These are phyloP conservation scores for Caenorhabditis sinica DNA, from an alignment of 2,888 invertebrate species.

Conservation along the genomic window DNA sequence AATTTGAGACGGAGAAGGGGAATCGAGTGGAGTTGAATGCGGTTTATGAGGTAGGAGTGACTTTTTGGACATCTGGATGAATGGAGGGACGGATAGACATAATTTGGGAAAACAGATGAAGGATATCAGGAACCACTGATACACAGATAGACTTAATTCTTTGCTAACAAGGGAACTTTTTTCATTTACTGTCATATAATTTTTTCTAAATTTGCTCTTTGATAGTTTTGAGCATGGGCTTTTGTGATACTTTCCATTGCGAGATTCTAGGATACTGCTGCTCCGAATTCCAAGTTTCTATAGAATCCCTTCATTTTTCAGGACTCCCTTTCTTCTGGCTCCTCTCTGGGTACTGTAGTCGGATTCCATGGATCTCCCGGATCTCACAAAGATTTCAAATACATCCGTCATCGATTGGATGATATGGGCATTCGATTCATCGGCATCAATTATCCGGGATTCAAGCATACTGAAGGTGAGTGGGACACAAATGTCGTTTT, in stretches of 20 bases:
- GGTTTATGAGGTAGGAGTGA: conserved; percentile 50
- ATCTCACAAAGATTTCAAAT: conserved; percentile 77
- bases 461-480: conserved; percentile 43
- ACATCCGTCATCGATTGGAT: conserved; percentile 66
- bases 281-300: background rate
- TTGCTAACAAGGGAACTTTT: too few relatives aligned
- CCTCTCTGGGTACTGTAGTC: conserved; percentile 70
- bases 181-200: too few relatives aligned
- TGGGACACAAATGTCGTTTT: too few relatives aligned
- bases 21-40: conserved; percentile 39
- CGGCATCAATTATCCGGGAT: conserved; percentile 77
- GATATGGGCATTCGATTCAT: conserved; percentile 71
- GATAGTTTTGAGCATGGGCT: too few relatives aligned
- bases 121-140: too few relatives aligned
- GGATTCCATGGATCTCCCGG: conserved; percentile 75
- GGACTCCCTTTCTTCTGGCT: conserved; percentile 70
- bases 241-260: too few relatives aligned
- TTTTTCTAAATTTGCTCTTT: too few relatives aligned
- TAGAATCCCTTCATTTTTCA: conserved; percentile 30
- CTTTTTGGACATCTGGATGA: too few relatives aligned
- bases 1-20: conserved; percentile 41
- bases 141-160: too few relatives aligned
- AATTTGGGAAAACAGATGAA: too few relatives aligned
- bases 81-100: too few relatives aligned
- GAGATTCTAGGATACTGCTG: background rate